Evolutionary conservation across 2,888 invertebrate genomes (phyloP).

Genomic region (Drosophila nigricruria): DNA sequence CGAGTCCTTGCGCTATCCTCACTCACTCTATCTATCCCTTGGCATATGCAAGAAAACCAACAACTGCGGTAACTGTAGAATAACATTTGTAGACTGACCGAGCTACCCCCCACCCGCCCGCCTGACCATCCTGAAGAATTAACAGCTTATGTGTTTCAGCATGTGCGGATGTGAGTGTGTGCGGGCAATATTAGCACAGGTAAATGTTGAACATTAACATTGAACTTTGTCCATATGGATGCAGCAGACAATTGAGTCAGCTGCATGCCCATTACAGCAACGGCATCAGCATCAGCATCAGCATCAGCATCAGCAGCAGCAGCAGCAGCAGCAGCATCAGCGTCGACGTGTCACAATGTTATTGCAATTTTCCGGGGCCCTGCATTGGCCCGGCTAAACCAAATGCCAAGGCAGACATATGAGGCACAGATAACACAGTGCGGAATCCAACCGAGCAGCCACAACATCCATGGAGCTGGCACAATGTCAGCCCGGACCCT

Average conservation of each 20-base stretch:
- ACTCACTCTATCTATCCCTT: neutral
- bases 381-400: slow-evolving; percentile 58
- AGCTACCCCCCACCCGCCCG: neutral
- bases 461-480: slow-evolving; percentile 34
- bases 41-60: slow-evolving; percentile 67
- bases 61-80: slow-evolving; percentile 75
- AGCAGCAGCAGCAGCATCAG: slow-evolving; percentile 9
- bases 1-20: neutral
- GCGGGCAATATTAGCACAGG: slow-evolving; percentile 76
- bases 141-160: slow-evolving; percentile 30
- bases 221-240: slow-evolving; percentile 71
- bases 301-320: slow-evolving; percentile 4
- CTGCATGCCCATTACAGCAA: slow-evolving; percentile 20
- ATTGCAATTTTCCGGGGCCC: slow-evolving; percentile 75
- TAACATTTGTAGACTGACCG: slow-evolving; percentile 57
- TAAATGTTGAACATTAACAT: slow-evolving; percentile 81
- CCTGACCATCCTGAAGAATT: slow-evolving; percentile 39
- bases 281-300: slow-evolving; percentile 17
- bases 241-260: slow-evolving; percentile 43
- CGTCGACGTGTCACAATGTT: slow-evolving; percentile 68
- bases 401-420: slow-evolving; percentile 60
- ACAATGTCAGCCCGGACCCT: slow-evolving; percentile 11
- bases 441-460: slow-evolving; percentile 26
- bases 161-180: slow-evolving; percentile 14
- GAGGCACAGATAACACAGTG: slow-evolving; percentile 56